Conservation (phyloP, 2,888 invertebrate species). For the Iphiclides podalirius region DNA sequence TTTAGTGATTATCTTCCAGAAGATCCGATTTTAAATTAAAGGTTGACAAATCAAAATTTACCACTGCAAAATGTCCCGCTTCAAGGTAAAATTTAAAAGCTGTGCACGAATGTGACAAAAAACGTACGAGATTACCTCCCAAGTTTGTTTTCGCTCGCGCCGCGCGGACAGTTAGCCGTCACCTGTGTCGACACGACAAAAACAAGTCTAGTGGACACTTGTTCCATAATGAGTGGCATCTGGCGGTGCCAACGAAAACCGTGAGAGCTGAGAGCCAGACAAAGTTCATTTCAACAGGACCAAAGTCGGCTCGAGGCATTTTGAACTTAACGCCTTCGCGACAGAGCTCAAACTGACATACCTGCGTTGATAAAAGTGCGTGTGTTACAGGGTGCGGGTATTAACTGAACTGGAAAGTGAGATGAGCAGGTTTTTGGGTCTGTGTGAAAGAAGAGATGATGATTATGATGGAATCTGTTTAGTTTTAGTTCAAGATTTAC, state of each 20-base stretch:
- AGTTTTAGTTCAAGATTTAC: no score
- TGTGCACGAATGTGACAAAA: constrained; percentile 5
- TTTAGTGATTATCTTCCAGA: no score
- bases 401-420: constrained; percentile 28
- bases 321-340: background rate
- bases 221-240: constrained; percentile 34
- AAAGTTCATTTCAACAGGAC: constrained; percentile 30
- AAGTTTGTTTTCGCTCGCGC: constrained; percentile 13
- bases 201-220: constrained; percentile 17
- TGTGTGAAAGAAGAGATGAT: constrained; percentile 16
- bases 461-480: background rate
- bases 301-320: constrained; percentile 11
- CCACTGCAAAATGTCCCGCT: no score
- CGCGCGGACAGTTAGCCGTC: constrained; percentile 14
- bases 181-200: constrained; percentile 12
- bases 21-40: no score
- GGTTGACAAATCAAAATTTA: no score
- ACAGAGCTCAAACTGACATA: constrained; percentile 3
- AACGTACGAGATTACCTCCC: constrained; percentile 2
- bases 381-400: constrained; percentile 28
- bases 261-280: constrained; percentile 23
- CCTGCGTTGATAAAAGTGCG: constrained; percentile 12
- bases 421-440: constrained; percentile 23
- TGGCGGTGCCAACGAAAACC: constrained; percentile 31
- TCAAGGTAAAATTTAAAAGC: no score